Percentiles rank a stretch among this genome's conserved stretches.
phyloP scores from a whole-genome alignment of 2,797 vertebrate genomes.

The Cyclopterus lumpus region DNA sequence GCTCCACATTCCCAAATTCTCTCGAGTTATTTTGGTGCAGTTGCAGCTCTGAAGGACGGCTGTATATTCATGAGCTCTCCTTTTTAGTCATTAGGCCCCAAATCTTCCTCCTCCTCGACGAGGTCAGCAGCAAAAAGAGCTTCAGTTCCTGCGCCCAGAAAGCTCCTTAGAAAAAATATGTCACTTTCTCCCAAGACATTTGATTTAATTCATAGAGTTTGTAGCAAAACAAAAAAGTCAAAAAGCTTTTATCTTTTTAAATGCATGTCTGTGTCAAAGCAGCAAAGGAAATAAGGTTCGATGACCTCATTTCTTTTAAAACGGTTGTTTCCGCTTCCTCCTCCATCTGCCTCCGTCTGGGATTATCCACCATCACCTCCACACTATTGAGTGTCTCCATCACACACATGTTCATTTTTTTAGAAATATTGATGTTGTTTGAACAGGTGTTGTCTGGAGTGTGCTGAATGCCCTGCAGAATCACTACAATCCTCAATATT shows the following conservation, averaged over 20 bases:
- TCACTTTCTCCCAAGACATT: too few relatives aligned
- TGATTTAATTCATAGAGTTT: conserved; percentile 2
- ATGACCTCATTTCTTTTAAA: background rate
- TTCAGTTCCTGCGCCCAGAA: conserved; percentile 24
- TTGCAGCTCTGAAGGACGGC: conserved; percentile 46
- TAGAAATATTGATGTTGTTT: background rate
- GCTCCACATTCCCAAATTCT: conserved; percentile 65
- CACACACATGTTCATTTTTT: conserved; percentile 7
- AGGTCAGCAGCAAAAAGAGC: conserved; percentile 57
- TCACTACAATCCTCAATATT: background rate
- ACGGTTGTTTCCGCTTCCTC: background rate
- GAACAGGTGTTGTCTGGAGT: background rate
- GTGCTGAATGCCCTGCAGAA: background rate
- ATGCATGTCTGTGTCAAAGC: background rate
- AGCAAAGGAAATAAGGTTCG: background rate
- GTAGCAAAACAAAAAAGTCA: background rate
- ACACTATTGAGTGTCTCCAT: background rate
- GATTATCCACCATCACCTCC: background rate
- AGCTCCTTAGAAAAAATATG: conserved; percentile 39
- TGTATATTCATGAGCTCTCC: conserved; percentile 64
- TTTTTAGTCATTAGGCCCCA: conserved; percentile 59
- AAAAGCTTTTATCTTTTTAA: background rate
- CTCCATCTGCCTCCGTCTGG: conserved; percentile 12
- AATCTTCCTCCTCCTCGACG: conserved; percentile 51
- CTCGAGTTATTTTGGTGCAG: conserved; percentile 49